Base-by-base conservation (phyloP, 2,797 vertebrate genomes). In the Sebastes steindachneri region DNA sequence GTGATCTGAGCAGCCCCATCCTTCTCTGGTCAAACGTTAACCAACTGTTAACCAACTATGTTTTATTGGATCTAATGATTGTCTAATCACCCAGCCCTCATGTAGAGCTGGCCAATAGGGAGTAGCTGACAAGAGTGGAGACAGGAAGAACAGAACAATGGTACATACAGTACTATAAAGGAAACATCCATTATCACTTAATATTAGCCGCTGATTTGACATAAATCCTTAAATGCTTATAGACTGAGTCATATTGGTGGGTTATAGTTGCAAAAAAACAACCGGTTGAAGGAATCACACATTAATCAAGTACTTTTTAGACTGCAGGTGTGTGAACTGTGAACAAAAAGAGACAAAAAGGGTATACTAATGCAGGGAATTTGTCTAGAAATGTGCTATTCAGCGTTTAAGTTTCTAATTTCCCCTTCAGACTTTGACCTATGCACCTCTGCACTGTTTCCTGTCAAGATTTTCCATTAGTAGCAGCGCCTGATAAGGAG, bases 11-110 rank as follows among this genome's bases (percentile, higher is more conserved):
- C 64, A 85, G 80, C 80, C 76, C 74, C 92, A 92, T 92, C 87
- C 88, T 82, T 26, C 55, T 74, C 82, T 91, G 84, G 96, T 96
- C 90, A 96, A 97, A 96, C 91, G 85, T 96, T 96, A 97, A 97
- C 96, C 87, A 83, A 45, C 31, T 29, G 54, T 82, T 94, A 95
- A 92, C 92, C 86, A 86, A 64, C 73, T 75, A 88, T 78, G 86
- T 93, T 97, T 96, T 96, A 97, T 96, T 95, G 96, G 85, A 95
- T 94, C 93, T 96, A 97, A 96, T 97, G 92, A 96, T 97, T 96
- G 94, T 95, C 96, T 93, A 96, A 95, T 94, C 93, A 93, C 77
- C 91, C 92, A 63, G 75, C 90, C 86, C 84, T 89, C 73, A 23
- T 71, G 71, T 48, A 1, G 2, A 68, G 65, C 29, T 14, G 69